Base-by-base conservation (phyloP, 2,888 invertebrate species). In the Aricia artaxerxes region DNA sequence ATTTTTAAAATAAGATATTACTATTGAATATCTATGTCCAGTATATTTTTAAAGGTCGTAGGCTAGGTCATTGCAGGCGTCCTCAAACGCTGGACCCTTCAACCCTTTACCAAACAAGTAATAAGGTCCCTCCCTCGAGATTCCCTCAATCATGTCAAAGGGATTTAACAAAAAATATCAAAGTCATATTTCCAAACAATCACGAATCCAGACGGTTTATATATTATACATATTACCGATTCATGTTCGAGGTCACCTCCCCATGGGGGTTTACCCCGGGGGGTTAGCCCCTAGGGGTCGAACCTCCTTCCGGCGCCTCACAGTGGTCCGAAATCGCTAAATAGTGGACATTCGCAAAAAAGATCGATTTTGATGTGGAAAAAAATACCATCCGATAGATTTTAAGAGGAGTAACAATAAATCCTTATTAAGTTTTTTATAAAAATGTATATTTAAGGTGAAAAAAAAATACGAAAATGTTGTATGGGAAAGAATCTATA, bases 141-240 rank as follows among this genome's bases (percentile, higher is more conserved):
- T 6, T 73, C 40, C n/a, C 9, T 73, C 73, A 7, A 44, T 44
- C n/a, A 73, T 73, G 40, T 24, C 44, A 31, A 44, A 73, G 40
- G 9, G 44, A 44, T 73, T 44, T 24, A 3, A 73, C 38, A 73
- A 44, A 69, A 69, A 69, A 69, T 35, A 69, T 69, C 69, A 69
- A 69, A 69, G 69, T 38, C 35, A 73, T 40, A 44, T n/a, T 44
- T 73, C 73, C 73, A 44, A 73, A 44, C 73, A 73, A 73, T 73
- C 73, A 24, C 9, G 9, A 40, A 73, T n/a, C n/a, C 73, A 44
- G 73, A 73, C 9, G 73, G 73, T 73, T 44, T n/a, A 44, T 44
- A 69, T 35, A 35, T 40, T 73, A 73, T 44, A 73, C 24, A 73
- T 73, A 69, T 69, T 69, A 69, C 69, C 69, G 35, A 69, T 69